Evolutionary conservation across 2,113 vertebrate genomes (phyloP).

Genomic region (Megaceryle maxima): DNA sequence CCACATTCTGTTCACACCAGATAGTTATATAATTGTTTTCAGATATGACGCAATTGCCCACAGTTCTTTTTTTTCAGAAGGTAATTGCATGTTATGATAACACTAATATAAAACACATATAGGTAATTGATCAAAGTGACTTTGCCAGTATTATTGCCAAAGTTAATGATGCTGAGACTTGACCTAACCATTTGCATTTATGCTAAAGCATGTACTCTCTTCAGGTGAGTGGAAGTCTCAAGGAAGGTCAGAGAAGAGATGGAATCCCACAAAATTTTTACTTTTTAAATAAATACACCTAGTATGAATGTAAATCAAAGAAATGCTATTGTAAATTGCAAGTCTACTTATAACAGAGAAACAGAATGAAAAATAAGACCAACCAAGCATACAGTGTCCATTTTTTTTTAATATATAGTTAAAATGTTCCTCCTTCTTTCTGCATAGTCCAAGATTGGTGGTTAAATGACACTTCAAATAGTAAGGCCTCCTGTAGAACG

Average conservation of each 20-base stretch:
- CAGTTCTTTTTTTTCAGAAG: background rate
- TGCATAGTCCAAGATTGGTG: background rate
- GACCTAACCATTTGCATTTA: background rate
- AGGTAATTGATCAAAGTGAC: background rate
- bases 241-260: background rate
- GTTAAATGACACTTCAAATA: background rate
- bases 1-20: rapidly evolving
- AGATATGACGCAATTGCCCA: background rate
- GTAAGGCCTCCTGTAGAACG: background rate
- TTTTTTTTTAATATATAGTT: background rate
- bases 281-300: background rate
- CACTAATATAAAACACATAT: background rate
- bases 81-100: background rate
- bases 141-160: background rate
- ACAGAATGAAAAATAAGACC: background rate
- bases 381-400: background rate
- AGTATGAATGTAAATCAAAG: background rate
- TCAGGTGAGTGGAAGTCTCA: background rate
- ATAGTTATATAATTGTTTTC: background rate
- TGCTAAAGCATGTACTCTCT: background rate
- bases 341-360: background rate
- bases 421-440: background rate
- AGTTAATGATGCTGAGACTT: background rate
- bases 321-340: background rate
- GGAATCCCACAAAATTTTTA: background rate